Evolutionary conservation across 2,113 vertebrate species (phyloP).

Genomic region (Daphoenositta chrysoptera): DNA sequence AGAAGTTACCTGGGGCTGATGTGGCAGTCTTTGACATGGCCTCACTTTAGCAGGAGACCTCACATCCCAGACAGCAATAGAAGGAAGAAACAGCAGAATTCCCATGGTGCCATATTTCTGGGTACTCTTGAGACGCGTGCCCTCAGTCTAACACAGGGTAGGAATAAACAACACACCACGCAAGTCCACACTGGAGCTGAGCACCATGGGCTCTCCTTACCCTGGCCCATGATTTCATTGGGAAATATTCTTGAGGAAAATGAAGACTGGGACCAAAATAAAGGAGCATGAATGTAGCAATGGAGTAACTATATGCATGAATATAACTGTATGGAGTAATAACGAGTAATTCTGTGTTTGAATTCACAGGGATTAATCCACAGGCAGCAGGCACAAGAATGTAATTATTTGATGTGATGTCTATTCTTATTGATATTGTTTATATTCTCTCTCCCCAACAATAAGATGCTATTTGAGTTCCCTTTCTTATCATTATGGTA

Average conservation of each 20-base stretch:
- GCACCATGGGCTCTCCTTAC: not conserved
- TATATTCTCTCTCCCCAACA: not conserved
- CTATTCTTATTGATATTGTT: not conserved
- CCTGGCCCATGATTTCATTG: not conserved
- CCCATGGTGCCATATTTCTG: rapidly evolving
- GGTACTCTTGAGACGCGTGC: not conserved
- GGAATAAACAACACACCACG: no score
- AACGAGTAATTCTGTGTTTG: not conserved
- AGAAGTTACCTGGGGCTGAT: not conserved
- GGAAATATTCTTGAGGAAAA: not conserved
- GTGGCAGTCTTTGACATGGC: not conserved
- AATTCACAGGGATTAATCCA: not conserved
- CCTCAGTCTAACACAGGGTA: not conserved
- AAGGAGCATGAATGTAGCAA: not conserved
- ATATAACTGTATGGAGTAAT: not conserved
- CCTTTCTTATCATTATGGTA: not conserved
- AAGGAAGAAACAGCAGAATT: not conserved
- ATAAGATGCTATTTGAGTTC: not conserved
- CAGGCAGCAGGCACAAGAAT: not conserved
- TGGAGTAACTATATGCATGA: no score
- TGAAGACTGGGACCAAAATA: not conserved
- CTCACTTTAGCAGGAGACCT: not conserved
- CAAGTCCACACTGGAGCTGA: not conserved
- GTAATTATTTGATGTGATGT: not conserved
- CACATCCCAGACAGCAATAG: not conserved